Percentiles rank a stretch among this genome's conserved stretches.
These are phyloP conservation scores for Erebia epiphron DNA, from an alignment of 2,888 invertebrate species.

Conservation along the genomic window DNA sequence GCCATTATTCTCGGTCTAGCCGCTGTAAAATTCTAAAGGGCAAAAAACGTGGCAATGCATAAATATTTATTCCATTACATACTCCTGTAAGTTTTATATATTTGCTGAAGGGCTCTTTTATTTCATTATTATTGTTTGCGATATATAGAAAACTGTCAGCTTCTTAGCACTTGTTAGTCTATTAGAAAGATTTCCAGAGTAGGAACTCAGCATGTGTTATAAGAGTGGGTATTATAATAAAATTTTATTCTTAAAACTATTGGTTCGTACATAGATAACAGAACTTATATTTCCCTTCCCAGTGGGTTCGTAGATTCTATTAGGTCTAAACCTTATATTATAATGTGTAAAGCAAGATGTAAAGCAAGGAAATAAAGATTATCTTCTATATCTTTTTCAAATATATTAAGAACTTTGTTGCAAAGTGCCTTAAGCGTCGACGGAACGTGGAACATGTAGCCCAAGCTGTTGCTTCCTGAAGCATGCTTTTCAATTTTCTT, in stretches of 20 bases:
- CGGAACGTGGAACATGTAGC: constrained; percentile 43
- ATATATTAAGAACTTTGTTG: not conserved
- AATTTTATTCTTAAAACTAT: too few relatives aligned
- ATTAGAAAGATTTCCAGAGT: too few relatives aligned
- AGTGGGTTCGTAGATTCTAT: too few relatives aligned
- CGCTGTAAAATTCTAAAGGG: constrained; percentile 52
- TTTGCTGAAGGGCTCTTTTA: too few relatives aligned
- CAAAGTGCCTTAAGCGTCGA: constrained; percentile 3
- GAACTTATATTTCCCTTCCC: too few relatives aligned
- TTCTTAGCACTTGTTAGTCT: too few relatives aligned
- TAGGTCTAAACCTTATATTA: not conserved
- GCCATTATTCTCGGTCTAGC: constrained; percentile 52
- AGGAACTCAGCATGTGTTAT: too few relatives aligned
- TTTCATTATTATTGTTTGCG: too few relatives aligned
- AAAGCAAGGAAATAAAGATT: not conserved
- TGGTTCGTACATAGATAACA: too few relatives aligned
- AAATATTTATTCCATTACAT: not conserved
- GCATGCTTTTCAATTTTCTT: constrained; percentile 46
- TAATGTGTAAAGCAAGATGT: not conserved
- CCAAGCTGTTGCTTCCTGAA: constrained; percentile 70
- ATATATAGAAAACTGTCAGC: too few relatives aligned
- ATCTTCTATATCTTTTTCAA: not conserved
- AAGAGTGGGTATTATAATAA: too few relatives aligned
- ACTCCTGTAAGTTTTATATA: not conserved
- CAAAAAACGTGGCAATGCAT: not conserved